Evolutionary conservation across 2,888 invertebrate genomes (phyloP).

Genomic region (Encarsia formosa): DNA sequence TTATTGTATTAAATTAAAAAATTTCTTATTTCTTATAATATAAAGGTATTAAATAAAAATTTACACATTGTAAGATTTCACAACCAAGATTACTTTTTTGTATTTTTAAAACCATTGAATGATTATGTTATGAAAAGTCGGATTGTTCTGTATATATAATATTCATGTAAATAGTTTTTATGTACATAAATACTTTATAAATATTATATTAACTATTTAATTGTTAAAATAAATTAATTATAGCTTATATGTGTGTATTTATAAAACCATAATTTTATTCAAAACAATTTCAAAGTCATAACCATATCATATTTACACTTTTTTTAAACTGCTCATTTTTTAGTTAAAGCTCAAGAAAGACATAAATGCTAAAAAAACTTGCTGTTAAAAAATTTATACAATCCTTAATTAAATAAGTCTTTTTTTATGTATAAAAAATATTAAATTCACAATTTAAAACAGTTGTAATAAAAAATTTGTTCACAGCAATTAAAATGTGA

Average conservation of each 20-base stretch:
- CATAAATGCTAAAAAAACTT: conserved; percentile 20
- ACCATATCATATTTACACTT: conserved; percentile 21
- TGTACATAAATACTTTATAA: conserved; percentile 28
- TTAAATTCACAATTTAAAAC: not conserved
- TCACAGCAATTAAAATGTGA: too few relatives aligned
- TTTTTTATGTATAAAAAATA: conserved; percentile 22
- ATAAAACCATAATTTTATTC: conserved; percentile 24
- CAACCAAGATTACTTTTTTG: conserved; percentile 16
- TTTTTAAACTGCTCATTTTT: conserved; percentile 15
- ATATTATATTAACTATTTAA: conserved; percentile 22
- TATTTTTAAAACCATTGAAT: conserved; percentile 17
- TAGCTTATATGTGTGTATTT: conserved; percentile 17
- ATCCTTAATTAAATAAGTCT: conserved; percentile 7
- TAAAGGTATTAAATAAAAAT: conserved; percentile 12
- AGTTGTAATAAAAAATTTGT: too few relatives aligned
- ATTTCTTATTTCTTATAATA: conserved; percentile 13
- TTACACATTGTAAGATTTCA: conserved; percentile 19
- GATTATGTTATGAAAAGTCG: conserved; percentile 13
- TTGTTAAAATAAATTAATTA: conserved; percentile 14
- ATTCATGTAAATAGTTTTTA: conserved; percentile 26
- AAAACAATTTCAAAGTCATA: conserved; percentile 18
- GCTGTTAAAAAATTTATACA: conserved; percentile 17
- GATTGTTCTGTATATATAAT: conserved; percentile 25
- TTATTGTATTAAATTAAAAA: conserved; percentile 15
- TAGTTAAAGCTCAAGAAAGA: conserved; percentile 16